These are phyloP conservation scores for Rapana venosa DNA, from an alignment of 2,888 invertebrate species.

Conservation along the genomic window DNA sequence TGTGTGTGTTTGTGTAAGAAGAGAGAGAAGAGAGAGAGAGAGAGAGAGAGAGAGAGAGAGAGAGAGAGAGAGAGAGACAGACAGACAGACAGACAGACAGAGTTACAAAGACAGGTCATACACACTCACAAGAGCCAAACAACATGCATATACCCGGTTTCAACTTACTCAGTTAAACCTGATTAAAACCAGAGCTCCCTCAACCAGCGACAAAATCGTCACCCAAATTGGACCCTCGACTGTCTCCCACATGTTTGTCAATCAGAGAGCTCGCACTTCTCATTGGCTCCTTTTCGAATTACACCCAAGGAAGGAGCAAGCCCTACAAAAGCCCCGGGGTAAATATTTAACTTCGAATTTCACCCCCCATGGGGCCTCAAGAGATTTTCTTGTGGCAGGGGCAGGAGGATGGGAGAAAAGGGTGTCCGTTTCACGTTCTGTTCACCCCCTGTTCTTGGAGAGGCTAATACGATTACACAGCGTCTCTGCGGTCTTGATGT, in stretches of 20 bases:
- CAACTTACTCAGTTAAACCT: not conserved
- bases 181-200: not conserved
- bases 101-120: not conserved
- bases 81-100: not conserved
- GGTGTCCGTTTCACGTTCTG: conserved; percentile 39
- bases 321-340: conserved; percentile 21
- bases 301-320: conserved; percentile 17
- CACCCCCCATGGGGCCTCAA: conserved; percentile 3
- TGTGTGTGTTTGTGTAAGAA: not conserved
- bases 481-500: conserved; percentile 46
- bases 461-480: conserved; percentile 35
- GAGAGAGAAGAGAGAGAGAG: not conserved
- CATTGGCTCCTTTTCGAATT: conserved; percentile 5
- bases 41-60: conserved; percentile 25
- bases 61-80: conserved; percentile 2
- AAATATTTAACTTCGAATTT: conserved; percentile 41
- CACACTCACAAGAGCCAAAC: not conserved
- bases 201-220: not conserved
- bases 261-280: conserved; percentile 19
- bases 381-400: not conserved
- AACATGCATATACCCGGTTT: not conserved
- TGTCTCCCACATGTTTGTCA: conserved; percentile 37
- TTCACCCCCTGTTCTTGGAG: not conserved
- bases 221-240: not conserved
- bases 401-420: not conserved